Percentiles rank a stretch among this genome's conserved stretches.
phyloP scores from a whole-genome alignment of 2,113 vertebrate genomes.

The Prinia subflava region DNA sequence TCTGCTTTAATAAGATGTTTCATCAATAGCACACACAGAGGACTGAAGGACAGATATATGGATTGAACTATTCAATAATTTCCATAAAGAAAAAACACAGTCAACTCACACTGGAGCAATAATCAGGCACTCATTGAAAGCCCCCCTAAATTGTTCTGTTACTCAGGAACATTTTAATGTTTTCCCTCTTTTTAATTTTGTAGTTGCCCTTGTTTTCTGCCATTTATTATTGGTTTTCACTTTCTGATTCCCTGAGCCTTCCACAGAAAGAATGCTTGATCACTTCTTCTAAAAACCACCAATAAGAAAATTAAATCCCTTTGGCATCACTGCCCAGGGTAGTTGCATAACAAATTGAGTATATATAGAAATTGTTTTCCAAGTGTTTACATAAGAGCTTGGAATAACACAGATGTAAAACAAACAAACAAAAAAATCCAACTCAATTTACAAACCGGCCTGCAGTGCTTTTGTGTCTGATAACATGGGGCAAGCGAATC shows the following conservation, averaged over 20 bases:
- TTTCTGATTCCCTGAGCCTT: background rate
- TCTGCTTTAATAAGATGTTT: background rate
- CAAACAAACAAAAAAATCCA: background rate
- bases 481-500: background rate
- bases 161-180: background rate
- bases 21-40: background rate
- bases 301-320: conserved; percentile 35
- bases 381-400: conserved; percentile 55
- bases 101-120: background rate
- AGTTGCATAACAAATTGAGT: conserved; percentile 29
- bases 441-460: conserved; percentile 5
- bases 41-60: background rate
- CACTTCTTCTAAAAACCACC: background rate
- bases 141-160: background rate
- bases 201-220: background rate
- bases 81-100: background rate
- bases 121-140: background rate
- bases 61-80: background rate
- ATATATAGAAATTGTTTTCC: conserved; percentile 44
- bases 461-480: background rate
- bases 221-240: background rate
- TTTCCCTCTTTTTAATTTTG: background rate
- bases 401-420: conserved; percentile 27
- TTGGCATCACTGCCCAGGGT: background rate
- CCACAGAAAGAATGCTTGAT: background rate